Evolutionary conservation across 2,888 invertebrate species (phyloP), one percentile per base, ranked within the genome.

Genomic region (Bellardia bayeri): DNA sequence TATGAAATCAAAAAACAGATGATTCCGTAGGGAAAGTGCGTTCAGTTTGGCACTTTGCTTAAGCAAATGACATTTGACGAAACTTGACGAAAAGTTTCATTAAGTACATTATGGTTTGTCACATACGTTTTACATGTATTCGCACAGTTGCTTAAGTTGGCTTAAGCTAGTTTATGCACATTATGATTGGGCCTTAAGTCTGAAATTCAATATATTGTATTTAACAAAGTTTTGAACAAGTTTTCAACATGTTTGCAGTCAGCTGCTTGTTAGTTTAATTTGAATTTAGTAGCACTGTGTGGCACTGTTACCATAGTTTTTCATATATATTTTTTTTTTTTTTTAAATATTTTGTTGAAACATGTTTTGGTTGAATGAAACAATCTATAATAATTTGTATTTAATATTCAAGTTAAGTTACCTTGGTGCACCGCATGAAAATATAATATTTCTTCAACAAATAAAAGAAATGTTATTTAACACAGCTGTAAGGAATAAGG

Each of bases 351-450:
- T 64, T 64, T 40, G 16, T 8, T n/a, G 9, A 64, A n/a, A 42
- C 40, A 16, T 40, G 23, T 61, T 64, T 14, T 4, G 2, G 3
- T 37, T 9, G 6, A 64, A n/a, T 8, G n/a, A 64, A 64, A 11
- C n/a, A 7, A 64, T 30, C 1, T 23, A 23, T 23, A 23, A 23
- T 40, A 40, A 64, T 40, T 64, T 37, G 8, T 8, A 9, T 64
- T 16, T 40, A 16, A 9, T 64, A 64, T 64, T 37, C 8, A 40
- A 16, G 64, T 76, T 37, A 7, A n/a, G 64, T 76, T 76, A 51
- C 75, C 64, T 51, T 40, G 75, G 63, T 45, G n/a, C 23, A 37
- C n/a, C n/a, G 37, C 30, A 14, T 3, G 37, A 4, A n/a, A 54
- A 11, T 14, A 37, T 23, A 16, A 63, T n/a, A 30, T 33, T 23